These are phyloP conservation scores for Noctua pronuba DNA, from an alignment of 2,888 invertebrate genomes.

Conservation along the genomic window DNA sequence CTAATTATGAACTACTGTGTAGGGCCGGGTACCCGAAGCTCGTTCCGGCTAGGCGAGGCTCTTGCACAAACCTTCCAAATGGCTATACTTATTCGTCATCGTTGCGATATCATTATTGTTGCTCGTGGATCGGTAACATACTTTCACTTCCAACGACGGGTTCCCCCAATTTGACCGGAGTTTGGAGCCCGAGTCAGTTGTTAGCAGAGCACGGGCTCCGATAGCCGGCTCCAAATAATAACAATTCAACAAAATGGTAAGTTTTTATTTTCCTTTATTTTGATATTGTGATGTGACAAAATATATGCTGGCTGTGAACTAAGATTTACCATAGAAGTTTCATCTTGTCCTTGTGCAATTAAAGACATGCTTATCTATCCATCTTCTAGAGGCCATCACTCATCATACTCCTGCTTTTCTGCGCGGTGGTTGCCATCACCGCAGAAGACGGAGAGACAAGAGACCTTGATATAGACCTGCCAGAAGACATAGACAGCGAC, in stretches of 20 bases:
- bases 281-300: neutral
- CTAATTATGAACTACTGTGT: neutral
- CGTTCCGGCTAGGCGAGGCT: conserved; percentile 39
- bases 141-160: conserved; percentile 83
- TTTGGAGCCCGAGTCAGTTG: conserved; percentile 63
- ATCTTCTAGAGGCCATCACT: conserved; percentile 74
- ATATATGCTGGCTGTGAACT: neutral
- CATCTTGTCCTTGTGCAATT: neutral
- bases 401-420: conserved; percentile 73
- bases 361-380: conserved; percentile 24
- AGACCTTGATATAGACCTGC: conserved; percentile 75
- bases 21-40: neutral
- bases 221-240: conserved; percentile 47
- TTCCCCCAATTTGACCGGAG: conserved; percentile 70
- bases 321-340: too few relatives aligned
- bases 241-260: conserved; percentile 49
- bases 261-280: neutral
- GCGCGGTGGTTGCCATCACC: conserved; percentile 63
- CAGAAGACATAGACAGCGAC: conserved; percentile 71
- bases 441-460: conserved; percentile 74
- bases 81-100: conserved; percentile 68
- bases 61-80: conserved; percentile 57
- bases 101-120: conserved; percentile 81
- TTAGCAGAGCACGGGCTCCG: conserved; percentile 58
- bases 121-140: conserved; percentile 75